A percentile compares a stretch with the other conserved stretches of the same genome.
These are phyloP conservation scores for Netelia inedita DNA, from an alignment of 2,888 invertebrate species.

Conservation along the genomic window DNA sequence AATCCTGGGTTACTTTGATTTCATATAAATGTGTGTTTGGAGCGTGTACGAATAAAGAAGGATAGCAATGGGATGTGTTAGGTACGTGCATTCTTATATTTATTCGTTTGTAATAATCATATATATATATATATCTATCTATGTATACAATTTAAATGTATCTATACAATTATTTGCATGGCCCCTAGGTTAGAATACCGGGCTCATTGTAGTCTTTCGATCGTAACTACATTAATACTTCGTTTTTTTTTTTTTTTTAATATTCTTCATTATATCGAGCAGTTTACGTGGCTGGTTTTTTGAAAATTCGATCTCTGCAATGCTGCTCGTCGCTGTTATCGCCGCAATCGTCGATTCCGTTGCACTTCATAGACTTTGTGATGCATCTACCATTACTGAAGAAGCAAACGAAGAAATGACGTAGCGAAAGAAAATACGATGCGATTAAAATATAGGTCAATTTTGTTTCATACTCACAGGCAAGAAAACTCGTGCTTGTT, in stretches of 20 bases:
- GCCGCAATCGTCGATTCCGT: constrained; percentile 89
- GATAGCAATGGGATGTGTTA: neutral
- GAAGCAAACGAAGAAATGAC: constrained; percentile 31
- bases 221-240: constrained; percentile 55
- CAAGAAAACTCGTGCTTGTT: constrained; percentile 84
- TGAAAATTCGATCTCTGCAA: constrained; percentile 78
- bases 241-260: constrained; percentile 8
- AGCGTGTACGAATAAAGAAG: neutral
- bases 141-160: constrained; percentile 62
- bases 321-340: constrained; percentile 90
- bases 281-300: constrained; percentile 40
- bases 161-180: constrained; percentile 66
- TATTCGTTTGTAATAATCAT: neutral
- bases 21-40: neutral
- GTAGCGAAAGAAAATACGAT: neutral
- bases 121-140: constrained; percentile 29
- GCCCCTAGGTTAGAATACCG: constrained; percentile 51
- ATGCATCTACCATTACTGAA: constrained; percentile 89
- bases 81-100: constrained; percentile 2
- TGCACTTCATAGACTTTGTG: constrained; percentile 87
- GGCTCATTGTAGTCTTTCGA: constrained; percentile 31
- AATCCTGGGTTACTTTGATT: neutral
- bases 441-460: neutral
- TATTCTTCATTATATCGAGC: neutral
- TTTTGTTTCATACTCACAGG: constrained; percentile 75